A percentile compares a stretch with the other conserved stretches of the same genome.
phyloP scores from a whole-genome alignment of 2,888 invertebrate genomes.

The Thereva unica region DNA sequence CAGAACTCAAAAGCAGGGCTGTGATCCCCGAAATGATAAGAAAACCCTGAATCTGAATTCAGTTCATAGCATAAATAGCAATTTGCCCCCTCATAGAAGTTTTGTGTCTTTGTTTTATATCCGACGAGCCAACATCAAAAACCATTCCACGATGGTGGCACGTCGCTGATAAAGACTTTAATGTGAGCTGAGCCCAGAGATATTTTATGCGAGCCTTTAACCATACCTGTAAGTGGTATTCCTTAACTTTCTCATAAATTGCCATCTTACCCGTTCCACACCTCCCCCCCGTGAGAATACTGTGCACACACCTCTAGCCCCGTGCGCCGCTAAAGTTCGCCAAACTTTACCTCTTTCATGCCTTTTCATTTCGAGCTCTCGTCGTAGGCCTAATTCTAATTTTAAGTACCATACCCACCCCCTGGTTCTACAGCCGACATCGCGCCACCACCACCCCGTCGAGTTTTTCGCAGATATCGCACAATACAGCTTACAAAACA shows the following conservation, averaged over 20 bases:
- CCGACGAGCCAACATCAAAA: constrained; percentile 1
- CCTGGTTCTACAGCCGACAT: not conserved
- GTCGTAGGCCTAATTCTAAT: constrained; percentile 9
- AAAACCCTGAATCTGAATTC: too few relatives aligned
- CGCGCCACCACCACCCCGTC: not conserved
- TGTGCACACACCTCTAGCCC: too few relatives aligned
- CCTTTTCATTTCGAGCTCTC: constrained; percentile 2
- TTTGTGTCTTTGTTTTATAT: not conserved
- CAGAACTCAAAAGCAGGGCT: too few relatives aligned
- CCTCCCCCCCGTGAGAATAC: too few relatives aligned
- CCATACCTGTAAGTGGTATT: constrained; percentile 9
- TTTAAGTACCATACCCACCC: constrained; percentile 3
- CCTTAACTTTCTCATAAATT: constrained; percentile 5
- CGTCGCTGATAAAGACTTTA: constrained; percentile 14
- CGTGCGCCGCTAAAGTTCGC: not conserved
- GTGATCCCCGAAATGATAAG: too few relatives aligned
- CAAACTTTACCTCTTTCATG: constrained; percentile 3
- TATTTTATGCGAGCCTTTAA: constrained; percentile 9
- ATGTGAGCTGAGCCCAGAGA: constrained; percentile 10
- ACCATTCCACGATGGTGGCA: not conserved
- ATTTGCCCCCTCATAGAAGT: too few relatives aligned
- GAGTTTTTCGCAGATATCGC: too few relatives aligned
- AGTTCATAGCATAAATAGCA: too few relatives aligned
- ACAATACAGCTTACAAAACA: too few relatives aligned
- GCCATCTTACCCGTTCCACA: not conserved